Conservation (phyloP, 2,113 vertebrate species). For the Oryzias celebensis region DNA sequence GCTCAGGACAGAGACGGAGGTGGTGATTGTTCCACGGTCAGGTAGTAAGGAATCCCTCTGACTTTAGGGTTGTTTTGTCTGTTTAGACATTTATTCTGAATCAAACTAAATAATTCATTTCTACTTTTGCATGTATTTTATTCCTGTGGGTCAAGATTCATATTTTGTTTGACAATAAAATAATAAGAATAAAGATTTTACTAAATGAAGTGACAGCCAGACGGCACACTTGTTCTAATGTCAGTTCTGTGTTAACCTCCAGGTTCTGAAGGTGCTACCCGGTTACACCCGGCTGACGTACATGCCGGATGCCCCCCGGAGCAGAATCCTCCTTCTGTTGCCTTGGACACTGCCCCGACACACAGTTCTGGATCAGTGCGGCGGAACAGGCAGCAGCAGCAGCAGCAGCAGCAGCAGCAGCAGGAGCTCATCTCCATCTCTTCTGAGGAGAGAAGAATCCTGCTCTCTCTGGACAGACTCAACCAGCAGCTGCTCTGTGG, state of each 20-base stretch:
- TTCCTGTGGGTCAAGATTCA: too few relatives aligned
- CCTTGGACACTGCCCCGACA: constrained; percentile 63
- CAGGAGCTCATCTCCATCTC: constrained; percentile 71
- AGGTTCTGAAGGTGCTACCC: constrained; percentile 79
- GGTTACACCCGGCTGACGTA: constrained; percentile 75
- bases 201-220: too few relatives aligned
- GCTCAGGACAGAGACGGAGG: constrained; percentile 23
- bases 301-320: constrained; percentile 52
- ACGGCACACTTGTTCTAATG: neutral
- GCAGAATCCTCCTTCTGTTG: constrained; percentile 69
- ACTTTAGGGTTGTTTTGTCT: constrained; percentile 23
- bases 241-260: constrained; percentile 10
- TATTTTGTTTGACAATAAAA: too few relatives aligned
- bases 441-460: constrained; percentile 84
- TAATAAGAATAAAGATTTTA: too few relatives aligned
- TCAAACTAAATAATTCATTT: neutral
- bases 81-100: neutral
- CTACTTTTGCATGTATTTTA: too few relatives aligned
- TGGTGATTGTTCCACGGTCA: constrained; percentile 14
- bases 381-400: constrained; percentile 4
- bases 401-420: neutral
- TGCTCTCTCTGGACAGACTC: constrained; percentile 84
- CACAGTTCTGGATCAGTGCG: constrained; percentile 41
- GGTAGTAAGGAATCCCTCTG: constrained; percentile 8
- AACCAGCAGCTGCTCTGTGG: constrained; percentile 85